phyloP scores from a whole-genome alignment of 2,113 vertebrate genomes.

The Melanerpes aurifrons region DNA sequence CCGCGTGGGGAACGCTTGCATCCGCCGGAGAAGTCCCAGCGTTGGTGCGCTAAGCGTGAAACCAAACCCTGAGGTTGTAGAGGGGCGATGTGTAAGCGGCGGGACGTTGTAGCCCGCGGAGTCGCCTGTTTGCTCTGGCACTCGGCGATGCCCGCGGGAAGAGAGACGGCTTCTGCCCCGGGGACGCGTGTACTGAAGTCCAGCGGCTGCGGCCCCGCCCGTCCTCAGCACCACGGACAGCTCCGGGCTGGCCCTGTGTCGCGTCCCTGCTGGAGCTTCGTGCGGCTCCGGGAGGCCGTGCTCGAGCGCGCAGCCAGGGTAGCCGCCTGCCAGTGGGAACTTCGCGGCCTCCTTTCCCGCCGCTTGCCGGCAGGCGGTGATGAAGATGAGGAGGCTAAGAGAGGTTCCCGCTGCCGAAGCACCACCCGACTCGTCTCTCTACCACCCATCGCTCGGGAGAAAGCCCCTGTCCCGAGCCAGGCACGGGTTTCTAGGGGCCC shows the following conservation, averaged over 20 bases:
- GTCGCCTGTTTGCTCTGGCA: background rate
- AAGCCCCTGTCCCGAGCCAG: background rate
- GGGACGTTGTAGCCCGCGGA: background rate
- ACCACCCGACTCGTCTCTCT: background rate
- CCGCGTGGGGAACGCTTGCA: background rate
- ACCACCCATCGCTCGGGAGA: background rate
- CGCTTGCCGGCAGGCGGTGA: background rate
- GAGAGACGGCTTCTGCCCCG: too few species aligned
- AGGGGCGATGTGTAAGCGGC: background rate
- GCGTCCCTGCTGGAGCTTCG: too few species aligned
- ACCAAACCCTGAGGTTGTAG: background rate
- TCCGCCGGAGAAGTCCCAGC: background rate
- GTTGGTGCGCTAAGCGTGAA: background rate
- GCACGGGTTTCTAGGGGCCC: too few species aligned
- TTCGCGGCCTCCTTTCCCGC: background rate
- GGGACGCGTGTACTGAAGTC: accelerated
- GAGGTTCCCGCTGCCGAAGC: background rate
- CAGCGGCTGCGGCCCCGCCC: background rate
- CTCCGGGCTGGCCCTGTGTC: background rate
- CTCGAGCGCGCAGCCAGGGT: background rate
- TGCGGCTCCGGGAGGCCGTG: background rate
- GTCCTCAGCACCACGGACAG: slow-evolving; percentile 51
- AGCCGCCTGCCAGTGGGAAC: too few species aligned
- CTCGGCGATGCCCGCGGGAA: accelerated
- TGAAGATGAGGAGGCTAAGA: background rate